Conservation (phyloP, 2,113 vertebrate genomes). For the Pachypanchax playfairii region DNA sequence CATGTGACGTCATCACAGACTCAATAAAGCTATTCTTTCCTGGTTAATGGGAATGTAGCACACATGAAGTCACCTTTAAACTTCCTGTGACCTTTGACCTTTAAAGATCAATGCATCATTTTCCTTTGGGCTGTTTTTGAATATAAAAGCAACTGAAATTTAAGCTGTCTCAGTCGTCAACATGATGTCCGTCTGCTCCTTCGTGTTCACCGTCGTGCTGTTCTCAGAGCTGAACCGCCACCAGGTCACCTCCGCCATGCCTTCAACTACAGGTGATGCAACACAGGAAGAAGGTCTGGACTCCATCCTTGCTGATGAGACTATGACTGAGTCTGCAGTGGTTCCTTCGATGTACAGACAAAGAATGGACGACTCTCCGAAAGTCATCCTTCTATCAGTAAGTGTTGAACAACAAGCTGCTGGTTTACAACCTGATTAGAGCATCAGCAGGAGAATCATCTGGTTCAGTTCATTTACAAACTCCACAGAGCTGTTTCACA, state of each 20-base stretch:
- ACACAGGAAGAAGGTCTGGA: slow-evolving; percentile 71
- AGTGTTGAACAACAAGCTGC: slow-evolving; percentile 39
- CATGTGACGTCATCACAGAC: slow-evolving; percentile 31
- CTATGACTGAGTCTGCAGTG: slow-evolving; percentile 47
- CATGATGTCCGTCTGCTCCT: slow-evolving; percentile 74
- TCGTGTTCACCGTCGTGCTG: slow-evolving; percentile 83
- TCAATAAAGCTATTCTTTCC: slow-evolving; percentile 35
- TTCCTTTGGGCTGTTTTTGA: not conserved
- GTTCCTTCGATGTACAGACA: slow-evolving; percentile 66
- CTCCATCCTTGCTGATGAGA: slow-evolving; percentile 69
- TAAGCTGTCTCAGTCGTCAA: slow-evolving; percentile 31
- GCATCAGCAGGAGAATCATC: not conserved
- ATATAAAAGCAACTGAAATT: slow-evolving; percentile 59
- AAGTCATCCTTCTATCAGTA: slow-evolving; percentile 74
- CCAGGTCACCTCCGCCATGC: slow-evolving; percentile 76
- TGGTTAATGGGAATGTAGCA: slow-evolving; percentile 5
- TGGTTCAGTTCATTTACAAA: slow-evolving; percentile 6
- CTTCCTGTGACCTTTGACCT: slow-evolving; percentile 10
- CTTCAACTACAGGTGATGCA: slow-evolving; percentile 66
- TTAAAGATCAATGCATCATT: not conserved
- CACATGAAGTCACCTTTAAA: slow-evolving; percentile 13
- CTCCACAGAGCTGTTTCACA: slow-evolving; percentile 19
- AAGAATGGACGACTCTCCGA: slow-evolving; percentile 75
- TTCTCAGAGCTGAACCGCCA: slow-evolving; percentile 82
- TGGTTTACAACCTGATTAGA: no score